Evolutionary conservation across 2,888 invertebrate species (phyloP).

Genomic region (Clanis bilineata): DNA sequence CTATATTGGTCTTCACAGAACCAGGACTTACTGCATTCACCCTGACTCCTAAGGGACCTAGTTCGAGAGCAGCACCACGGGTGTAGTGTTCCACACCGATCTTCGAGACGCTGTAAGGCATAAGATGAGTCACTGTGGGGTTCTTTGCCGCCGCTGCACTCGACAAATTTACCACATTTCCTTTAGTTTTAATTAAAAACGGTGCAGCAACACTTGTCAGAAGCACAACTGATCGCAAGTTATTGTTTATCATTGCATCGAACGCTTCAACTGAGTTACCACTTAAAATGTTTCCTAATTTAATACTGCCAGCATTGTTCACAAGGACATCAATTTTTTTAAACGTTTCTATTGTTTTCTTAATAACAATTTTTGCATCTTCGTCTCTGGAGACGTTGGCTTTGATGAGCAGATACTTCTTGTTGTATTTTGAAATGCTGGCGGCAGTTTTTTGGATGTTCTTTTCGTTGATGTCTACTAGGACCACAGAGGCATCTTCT

Average conservation of each 20-base stretch:
- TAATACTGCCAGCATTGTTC: slow-evolving; percentile 34
- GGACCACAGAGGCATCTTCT: slow-evolving; percentile 13
- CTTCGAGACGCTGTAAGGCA: slow-evolving; percentile 26
- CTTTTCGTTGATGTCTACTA: slow-evolving; percentile 11
- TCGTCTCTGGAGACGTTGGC: slow-evolving; percentile 31
- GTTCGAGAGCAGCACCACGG: slow-evolving; percentile 21
- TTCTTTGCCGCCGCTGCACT: slow-evolving; percentile 79
- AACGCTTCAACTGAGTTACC: slow-evolving; percentile 26
- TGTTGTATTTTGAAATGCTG: background rate
- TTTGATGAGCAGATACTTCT: slow-evolving; percentile 23
- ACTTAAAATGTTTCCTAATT: slow-evolving; percentile 21
- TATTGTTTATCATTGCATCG: slow-evolving; percentile 30
- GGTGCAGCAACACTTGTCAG: slow-evolving; percentile 29
- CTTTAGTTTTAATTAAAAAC: slow-evolving; percentile 29
- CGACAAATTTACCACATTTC: slow-evolving; percentile 93
- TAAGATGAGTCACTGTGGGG: slow-evolving; percentile 76
- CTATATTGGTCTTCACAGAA: slow-evolving; percentile 19
- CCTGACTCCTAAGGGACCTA: slow-evolving; percentile 22
- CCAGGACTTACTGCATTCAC: slow-evolving; percentile 28
- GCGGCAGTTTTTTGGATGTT: background rate
- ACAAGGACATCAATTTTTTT: slow-evolving; percentile 37
- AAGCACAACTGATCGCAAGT: slow-evolving; percentile 28
- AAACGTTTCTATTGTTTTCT: slow-evolving; percentile 28
- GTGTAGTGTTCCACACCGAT: slow-evolving; percentile 26
- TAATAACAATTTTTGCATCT: slow-evolving; percentile 25